Evolutionary conservation across 37 sponge, comb jelly and placozoan genomes (phyloP).

Genomic region (Bolinopsis microptera): DNA sequence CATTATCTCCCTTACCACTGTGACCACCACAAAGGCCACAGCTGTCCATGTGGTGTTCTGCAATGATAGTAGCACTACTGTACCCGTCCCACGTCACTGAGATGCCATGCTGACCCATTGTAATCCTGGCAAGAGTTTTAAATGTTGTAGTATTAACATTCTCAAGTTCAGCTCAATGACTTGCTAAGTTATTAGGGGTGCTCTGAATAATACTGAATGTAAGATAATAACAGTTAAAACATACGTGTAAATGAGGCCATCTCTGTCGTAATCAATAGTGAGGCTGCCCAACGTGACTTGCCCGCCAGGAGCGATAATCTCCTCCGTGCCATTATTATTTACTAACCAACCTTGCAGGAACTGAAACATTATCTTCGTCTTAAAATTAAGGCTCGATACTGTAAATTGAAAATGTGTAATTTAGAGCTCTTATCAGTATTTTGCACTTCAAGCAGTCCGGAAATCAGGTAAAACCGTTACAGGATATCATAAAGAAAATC

Average conservation of each 20-base stretch:
- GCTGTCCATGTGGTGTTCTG: background rate
- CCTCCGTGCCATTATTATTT: background rate
- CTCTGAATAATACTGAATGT: no score
- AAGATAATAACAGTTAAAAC: no score
- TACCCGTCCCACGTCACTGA: slow-evolving; percentile 57
- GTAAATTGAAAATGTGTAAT: no score
- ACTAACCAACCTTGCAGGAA: slow-evolving; percentile 19
- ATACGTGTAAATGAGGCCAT: slow-evolving; percentile 45
- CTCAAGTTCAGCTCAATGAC: no score
- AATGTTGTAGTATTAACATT: no score
- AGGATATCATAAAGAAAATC: no score
- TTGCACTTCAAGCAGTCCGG: no score
- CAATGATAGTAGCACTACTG: slow-evolving; percentile 26
- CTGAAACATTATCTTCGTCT: slow-evolving; percentile 5
- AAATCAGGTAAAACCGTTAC: no score
- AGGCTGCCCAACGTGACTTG: background rate
- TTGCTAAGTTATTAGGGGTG: no score
- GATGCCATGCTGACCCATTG: slow-evolving; percentile 16
- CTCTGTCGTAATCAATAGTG: background rate
- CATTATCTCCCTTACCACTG: background rate
- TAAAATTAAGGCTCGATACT: no score
- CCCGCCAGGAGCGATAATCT: slow-evolving; percentile 8
- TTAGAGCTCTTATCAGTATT: no score
- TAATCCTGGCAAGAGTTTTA: background rate
- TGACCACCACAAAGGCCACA: slow-evolving; percentile 42